Percentiles rank a stretch among this genome's conserved stretches.
phyloP scores from a whole-genome alignment of 1,140 invertebrate species.

The Akabosia matsudoensis region DNA sequence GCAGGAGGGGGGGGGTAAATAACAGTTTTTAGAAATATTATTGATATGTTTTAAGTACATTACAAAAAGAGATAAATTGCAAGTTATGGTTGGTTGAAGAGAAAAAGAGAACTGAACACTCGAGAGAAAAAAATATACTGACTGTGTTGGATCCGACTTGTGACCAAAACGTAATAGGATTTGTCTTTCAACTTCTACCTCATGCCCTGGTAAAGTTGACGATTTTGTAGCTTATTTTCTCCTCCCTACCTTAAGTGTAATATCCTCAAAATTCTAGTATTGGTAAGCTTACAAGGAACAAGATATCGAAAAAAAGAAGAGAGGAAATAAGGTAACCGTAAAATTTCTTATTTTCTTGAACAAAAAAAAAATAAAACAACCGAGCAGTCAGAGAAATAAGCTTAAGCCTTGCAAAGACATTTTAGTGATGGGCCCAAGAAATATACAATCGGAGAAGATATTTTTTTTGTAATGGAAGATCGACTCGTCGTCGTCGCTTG shows the following conservation, averaged over 20 bases:
- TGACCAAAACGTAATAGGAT: constrained; percentile 25
- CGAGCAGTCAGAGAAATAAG: too few species aligned
- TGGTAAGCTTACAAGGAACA: not conserved
- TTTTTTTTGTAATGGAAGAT: not conserved
- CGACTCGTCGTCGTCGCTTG: not conserved
- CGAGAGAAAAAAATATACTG: too few species aligned
- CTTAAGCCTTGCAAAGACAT: too few species aligned
- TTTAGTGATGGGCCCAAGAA: too few species aligned
- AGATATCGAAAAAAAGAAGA: not conserved
- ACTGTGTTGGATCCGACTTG: constrained; percentile 18
- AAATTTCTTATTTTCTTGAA: constrained; percentile 11
- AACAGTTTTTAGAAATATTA: not conserved
- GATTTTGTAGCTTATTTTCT: constrained; percentile 4
- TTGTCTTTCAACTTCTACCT: constrained; percentile 21
- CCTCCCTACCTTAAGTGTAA: not conserved
- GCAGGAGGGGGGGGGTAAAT: too few species aligned
- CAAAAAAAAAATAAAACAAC: not conserved
- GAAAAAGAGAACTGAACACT: constrained; percentile 1
- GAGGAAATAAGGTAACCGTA: not conserved
- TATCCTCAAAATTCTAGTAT: not conserved
- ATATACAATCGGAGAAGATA: too few species aligned
- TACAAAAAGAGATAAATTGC: constrained; percentile 18
- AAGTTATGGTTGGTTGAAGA: constrained; percentile 17
- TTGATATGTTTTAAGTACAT: not conserved
- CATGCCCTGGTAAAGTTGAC: constrained; percentile 11